Evolutionary conservation across 2,888 invertebrate species (phyloP), one percentile per base, ranked within the genome.

Genomic region (Patella caerulea): DNA sequence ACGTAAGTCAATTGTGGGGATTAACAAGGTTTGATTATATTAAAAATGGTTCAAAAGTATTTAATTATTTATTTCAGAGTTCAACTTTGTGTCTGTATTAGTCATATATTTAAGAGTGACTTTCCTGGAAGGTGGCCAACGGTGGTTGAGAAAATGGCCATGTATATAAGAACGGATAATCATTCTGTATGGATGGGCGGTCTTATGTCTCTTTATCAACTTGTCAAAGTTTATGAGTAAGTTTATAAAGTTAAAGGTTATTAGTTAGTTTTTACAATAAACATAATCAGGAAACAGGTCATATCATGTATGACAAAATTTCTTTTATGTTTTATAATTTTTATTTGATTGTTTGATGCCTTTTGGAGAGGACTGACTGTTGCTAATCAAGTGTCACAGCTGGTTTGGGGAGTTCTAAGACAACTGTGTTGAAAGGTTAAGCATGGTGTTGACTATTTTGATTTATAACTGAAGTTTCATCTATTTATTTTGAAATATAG

Each of bases 81-180:
- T 71, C 98, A 99, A 91, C 93, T 99, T 75, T 96, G 97, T 86
- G 95, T 97, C n/a, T 97, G 97, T 91, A 95, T 98, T 24, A 96
- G 96, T 92, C 95, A 95, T 82, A 98, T 99, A 83, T 96, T 99
- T 72, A 98, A 98, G 91, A 94, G 95, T 91, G 99, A 99, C 92
- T 99, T 98, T 91, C 99, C 99, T 5, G 95, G 95, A 73, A 94
- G 96, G 85, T 98, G 98, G 98, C 96, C 98, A 0, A 96, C 96
- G 91, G 95, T 99, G 83, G 97, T 98, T 14, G 98, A 98, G 91
- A 98, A 98, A 93, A 96, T 99, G 83, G 96, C 96, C 88, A 95
- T 96, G 88, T 98, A 97, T 91, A 93, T 99, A 79, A 96, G 97
- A 92, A 88, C 91, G 1, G 90, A 90, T 54, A 90, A 92, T 76